Percentiles rank a stretch among this genome's conserved stretches.
phyloP scores from a whole-genome alignment of 2,113 vertebrate genomes.

The Phylloscopus trochilus region DNA sequence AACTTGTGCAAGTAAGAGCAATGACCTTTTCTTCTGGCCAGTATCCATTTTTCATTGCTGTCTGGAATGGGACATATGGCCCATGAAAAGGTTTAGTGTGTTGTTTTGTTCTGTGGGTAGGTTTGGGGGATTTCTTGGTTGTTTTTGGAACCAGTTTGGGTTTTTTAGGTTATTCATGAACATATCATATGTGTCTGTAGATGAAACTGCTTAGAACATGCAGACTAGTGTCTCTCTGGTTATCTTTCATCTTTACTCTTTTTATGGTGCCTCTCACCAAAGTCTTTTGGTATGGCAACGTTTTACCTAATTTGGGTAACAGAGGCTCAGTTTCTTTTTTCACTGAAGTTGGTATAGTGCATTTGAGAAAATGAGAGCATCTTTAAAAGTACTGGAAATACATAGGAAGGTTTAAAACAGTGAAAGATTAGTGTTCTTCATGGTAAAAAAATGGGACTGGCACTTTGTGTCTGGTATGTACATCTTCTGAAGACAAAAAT shows the following conservation, averaged over 20 bases:
- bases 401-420: neutral
- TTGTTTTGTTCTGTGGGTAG: neutral
- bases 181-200: neutral
- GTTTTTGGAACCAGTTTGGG: neutral
- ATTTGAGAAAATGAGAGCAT: neutral
- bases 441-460: neutral
- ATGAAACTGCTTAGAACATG: neutral
- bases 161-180: neutral
- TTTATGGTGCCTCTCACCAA: neutral
- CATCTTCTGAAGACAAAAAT: neutral
- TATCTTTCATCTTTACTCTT: neutral
- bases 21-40: neutral
- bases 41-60: neutral
- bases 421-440: neutral
- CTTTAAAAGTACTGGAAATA: neutral
- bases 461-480: neutral
- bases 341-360: neutral
- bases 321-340: neutral
- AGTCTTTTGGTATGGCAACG: neutral
- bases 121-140: neutral
- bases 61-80: neutral
- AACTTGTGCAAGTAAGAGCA: neutral
- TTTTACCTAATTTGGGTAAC: neutral
- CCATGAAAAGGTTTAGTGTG: neutral
- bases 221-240: neutral